These are phyloP conservation scores for Sebastolobus alascanus DNA, from an alignment of 2,797 vertebrate species.

Conservation along the genomic window DNA sequence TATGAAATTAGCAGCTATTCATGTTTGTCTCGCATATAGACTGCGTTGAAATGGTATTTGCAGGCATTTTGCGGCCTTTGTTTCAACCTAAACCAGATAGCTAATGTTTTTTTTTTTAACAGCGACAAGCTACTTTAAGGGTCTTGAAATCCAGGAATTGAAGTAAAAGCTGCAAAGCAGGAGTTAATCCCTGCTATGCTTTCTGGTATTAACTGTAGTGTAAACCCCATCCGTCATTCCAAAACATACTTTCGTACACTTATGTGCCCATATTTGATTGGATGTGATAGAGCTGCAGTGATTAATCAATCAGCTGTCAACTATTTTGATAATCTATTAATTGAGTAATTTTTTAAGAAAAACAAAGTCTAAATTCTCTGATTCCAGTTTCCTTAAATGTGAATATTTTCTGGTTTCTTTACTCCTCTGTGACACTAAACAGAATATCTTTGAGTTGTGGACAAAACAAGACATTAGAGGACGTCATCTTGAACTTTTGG, in stretches of 20 bases:
- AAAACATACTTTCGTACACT: neutral
- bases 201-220: neutral
- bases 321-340: too few species aligned
- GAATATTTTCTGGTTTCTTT: too few species aligned
- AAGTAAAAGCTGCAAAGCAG: neutral
- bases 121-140: neutral
- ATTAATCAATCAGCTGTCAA: too few species aligned
- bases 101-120: neutral
- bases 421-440: too few species aligned
- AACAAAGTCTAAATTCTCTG: too few species aligned
- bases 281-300: neutral
- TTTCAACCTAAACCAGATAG: constrained; percentile 15
- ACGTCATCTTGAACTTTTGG: too few species aligned
- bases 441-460: too few species aligned
- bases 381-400: too few species aligned
- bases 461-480: too few species aligned
- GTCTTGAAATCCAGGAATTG: neutral
- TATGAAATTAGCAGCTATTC: neutral
- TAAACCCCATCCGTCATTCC: neutral
- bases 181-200: neutral
- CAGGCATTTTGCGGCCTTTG: constrained; percentile 42
- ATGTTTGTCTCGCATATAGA: neutral
- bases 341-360: too few species aligned
- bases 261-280: neutral
- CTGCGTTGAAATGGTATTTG: constrained; percentile 6